Conservation (phyloP, 2,113 vertebrate genomes). For the Gracilinanus agilis region DNA sequence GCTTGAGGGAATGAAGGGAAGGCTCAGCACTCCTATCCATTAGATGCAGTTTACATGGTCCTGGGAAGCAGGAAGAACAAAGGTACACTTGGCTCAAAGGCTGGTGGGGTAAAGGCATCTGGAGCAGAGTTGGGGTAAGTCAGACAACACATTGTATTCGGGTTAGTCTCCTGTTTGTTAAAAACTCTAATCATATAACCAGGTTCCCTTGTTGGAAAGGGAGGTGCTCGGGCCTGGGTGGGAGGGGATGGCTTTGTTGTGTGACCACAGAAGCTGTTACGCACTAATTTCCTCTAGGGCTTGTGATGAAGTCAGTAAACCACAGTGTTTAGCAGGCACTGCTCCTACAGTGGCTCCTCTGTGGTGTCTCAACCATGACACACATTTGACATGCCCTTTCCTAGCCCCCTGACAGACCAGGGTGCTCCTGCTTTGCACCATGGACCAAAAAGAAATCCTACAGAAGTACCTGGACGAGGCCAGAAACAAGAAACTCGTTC, state of each 20-base stretch:
- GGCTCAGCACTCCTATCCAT: background rate
- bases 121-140: slow-evolving; percentile 3
- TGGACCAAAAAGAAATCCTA: slow-evolving; percentile 86
- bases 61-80: slow-evolving; percentile 24
- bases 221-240: slow-evolving; percentile 75
- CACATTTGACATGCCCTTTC: slow-evolving; percentile 81
- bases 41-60: slow-evolving; percentile 2
- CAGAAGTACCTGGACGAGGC: slow-evolving; percentile 80
- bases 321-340: slow-evolving; percentile 79
- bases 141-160: slow-evolving; percentile 14
- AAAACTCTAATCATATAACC: slow-evolving; percentile 41
- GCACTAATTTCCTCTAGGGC: slow-evolving; percentile 86
- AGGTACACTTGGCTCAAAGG: background rate
- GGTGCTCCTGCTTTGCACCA: slow-evolving; percentile 66
- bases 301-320: slow-evolving; percentile 88
- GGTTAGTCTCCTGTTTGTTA: slow-evolving; percentile 57
- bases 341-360: slow-evolving; percentile 64
- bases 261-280: slow-evolving; percentile 80
- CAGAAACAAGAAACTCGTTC: slow-evolving; percentile 79
- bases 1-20: background rate
- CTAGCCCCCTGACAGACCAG: slow-evolving; percentile 7
- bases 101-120: background rate
- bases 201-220: slow-evolving; percentile 43
- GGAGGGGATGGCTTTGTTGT: slow-evolving; percentile 60
- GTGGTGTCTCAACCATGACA: slow-evolving; percentile 69